Base-by-base conservation (phyloP, 2,888 invertebrate species). In the Lapara coniferarum region DNA sequence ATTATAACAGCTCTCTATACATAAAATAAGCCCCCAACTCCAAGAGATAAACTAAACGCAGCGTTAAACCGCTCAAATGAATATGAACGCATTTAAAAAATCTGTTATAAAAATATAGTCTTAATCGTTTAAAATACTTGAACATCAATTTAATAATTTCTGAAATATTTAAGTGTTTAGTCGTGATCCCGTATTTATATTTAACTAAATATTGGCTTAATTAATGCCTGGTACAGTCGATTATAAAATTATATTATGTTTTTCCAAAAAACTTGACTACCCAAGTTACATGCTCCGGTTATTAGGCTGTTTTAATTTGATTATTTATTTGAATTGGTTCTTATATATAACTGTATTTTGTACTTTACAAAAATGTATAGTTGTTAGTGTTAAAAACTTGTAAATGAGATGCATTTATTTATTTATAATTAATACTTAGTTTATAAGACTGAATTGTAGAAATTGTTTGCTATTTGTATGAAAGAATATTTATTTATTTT, bases 371-470 rank as follows among this genome's bases (percentile, higher is more conserved):
- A 73, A 72, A 63, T 81, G 79, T 85, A 82, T 84, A 83, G 78
- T 76, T 77, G 13, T 63, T 63, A 63, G 63, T 19, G 46, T 63
- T 63, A 63, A 63, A 46, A 72, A 71, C 75, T 77, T 89, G 87
- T 90, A 89, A 83, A 76, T 73, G 73, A 83, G 81, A 78, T 80
- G 87, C 87, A 91, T 90, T 90, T 90, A 91, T 90, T 90, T 88
- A 90, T 88, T 86, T 76, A 84, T 83, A 75, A 72, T 75, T 79
- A 81, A 80, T 72, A 44, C 71, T 77, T 87, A 87, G 83, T 72
- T 80, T 52, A 81, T 85, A 88, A 86, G 85, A 85, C 82, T 86
- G 85, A 86, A 73, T 69, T 75, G 71, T 80, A 80, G 75, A 79
- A 78, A 78, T 72, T 72, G 71, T 76, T 74, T 75, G 49, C 19